Evolutionary conservation across 2,797 vertebrate species (phyloP).

Genomic region (Ptychobarbus kaznakovi): DNA sequence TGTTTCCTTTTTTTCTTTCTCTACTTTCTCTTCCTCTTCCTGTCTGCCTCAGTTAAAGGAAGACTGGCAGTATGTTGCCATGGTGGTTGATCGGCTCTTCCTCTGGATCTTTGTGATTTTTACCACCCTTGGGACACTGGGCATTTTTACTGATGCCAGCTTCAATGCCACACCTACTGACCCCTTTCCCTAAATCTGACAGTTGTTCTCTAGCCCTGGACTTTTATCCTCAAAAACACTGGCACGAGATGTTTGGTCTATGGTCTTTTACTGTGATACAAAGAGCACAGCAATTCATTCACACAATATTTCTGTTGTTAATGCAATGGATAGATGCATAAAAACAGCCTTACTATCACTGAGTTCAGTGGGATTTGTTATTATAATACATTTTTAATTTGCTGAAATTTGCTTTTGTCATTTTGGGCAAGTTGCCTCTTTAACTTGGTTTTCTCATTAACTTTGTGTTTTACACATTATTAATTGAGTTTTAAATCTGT

Average conservation of each 20-base stretch:
- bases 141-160: constrained; percentile 87
- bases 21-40: background rate
- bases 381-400: background rate
- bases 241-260: background rate
- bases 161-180: constrained; percentile 80
- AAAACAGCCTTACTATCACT: background rate
- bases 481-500: background rate
- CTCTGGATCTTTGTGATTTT: constrained; percentile 85
- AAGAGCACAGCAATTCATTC: background rate
- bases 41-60: constrained; percentile 78
- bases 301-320: background rate
- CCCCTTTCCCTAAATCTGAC: constrained; percentile 70
- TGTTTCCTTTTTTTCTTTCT: background rate
- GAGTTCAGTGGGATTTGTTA: background rate
- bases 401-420: background rate
- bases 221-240: constrained; percentile 21
- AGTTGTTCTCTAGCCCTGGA: background rate
- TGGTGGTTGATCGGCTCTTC: constrained; percentile 90
- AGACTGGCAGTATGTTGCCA: constrained; percentile 92
- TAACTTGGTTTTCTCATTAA: background rate
- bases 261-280: background rate
- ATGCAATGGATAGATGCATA: background rate
- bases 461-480: background rate
- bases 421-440: background rate
- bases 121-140: constrained; percentile 84